phyloP scores from a whole-genome alignment of 1,140 invertebrate species.

The Dolichoris vasculosae region DNA sequence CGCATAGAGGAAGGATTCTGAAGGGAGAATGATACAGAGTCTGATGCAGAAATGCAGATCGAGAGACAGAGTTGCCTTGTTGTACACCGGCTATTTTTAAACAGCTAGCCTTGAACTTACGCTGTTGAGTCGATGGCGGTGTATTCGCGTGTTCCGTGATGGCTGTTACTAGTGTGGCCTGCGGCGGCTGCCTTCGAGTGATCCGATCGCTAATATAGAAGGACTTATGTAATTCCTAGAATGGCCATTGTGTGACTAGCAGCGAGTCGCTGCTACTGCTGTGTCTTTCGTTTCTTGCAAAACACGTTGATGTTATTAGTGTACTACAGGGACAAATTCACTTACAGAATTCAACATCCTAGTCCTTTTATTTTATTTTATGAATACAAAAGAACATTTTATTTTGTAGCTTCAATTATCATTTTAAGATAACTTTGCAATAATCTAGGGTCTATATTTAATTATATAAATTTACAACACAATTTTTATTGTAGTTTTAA shows the following conservation, averaged over 20 bases:
- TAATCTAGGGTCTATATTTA: too few species aligned
- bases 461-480: too few species aligned
- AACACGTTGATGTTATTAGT: too few species aligned
- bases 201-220: constrained; percentile 62
- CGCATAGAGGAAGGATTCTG: not conserved
- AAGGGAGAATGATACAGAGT: not conserved
- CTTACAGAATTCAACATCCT: too few species aligned
- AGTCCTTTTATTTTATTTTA: too few species aligned
- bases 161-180: not conserved
- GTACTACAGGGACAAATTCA: too few species aligned
- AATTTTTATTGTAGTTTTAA: too few species aligned
- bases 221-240: constrained; percentile 62
- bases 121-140: not conserved
- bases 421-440: too few species aligned
- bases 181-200: constrained; percentile 39
- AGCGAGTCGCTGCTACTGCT: not conserved
- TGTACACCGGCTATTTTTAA: constrained; percentile 46
- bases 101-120: constrained; percentile 33
- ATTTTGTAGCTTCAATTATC: too few species aligned
- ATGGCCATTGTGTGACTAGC: constrained; percentile 38
- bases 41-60: not conserved
- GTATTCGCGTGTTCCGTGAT: not conserved
- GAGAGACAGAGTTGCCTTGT: constrained; percentile 6
- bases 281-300: not conserved
- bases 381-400: too few species aligned